Base-by-base conservation (phyloP, 2,797 vertebrate species). In the Coranthus polyacanthus region DNA sequence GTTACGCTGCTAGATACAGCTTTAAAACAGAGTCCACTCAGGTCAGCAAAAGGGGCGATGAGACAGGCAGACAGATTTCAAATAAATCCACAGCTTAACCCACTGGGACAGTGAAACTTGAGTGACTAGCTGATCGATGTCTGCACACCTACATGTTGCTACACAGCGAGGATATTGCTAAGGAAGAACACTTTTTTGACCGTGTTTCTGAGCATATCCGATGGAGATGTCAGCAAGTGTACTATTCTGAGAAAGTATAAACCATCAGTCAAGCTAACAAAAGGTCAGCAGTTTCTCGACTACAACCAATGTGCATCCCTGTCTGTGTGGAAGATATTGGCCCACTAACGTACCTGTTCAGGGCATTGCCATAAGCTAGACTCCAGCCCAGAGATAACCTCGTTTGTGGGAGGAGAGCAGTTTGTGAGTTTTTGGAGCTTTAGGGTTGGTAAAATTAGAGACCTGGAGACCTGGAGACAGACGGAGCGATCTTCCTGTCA, bases 321-420 rank as follows among this genome's bases (percentile, higher is more conserved):
- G 77, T 69, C 70, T 63, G 75, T 79, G 73, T 57, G 56, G 78
- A 49, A 81, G 69, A 78, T 76, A 76, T 81, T 70, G 81, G 78
- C 75, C 66, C 60, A 69, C 62, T 60, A 70, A 70, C 47, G 51
- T 54, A 78, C 81, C 84, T 81, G 84, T 84, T 91, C 81, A 87
- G 73, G 84, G 79, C 83, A 82, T 79, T 51, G 85, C 89, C 89
- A 87, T 88, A 74, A 91, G 90, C 90, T 50, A 89, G 54, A 87
- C 72, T 64, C 42, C 63, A 62, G 72, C 85, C 85, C 61, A 46
- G 68, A 86, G 82, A 75, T 63, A 84, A 74, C 78, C 68, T 63
- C 55, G 92, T 90, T 86, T 76, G 81, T 78, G 92, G 93, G 94
- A 81, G 73, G 70, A 78, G 77, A 83, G 79, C 69, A 60, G 62